Percentiles rank a stretch among this genome's conserved stretches.
These are phyloP conservation scores for Coranthus polyacanthus DNA, from an alignment of 2,797 vertebrate genomes.

Conservation along the genomic window DNA sequence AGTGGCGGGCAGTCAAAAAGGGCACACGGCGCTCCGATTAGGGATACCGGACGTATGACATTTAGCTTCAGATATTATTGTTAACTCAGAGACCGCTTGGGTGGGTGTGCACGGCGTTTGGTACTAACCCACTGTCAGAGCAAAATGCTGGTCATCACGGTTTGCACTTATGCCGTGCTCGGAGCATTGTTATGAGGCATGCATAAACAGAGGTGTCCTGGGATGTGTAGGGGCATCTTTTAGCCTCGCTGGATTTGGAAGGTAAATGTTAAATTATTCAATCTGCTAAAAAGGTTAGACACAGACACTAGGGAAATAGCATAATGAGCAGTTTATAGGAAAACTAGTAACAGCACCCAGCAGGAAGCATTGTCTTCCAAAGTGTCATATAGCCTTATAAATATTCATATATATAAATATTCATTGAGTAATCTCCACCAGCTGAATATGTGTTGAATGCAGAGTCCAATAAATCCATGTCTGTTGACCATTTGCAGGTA, in stretches of 20 bases:
- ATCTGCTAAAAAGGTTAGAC: conserved; percentile 77
- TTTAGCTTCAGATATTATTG: conserved; percentile 54
- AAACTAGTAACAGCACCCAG: conserved; percentile 74
- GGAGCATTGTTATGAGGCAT: conserved; percentile 42
- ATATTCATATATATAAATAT: conserved; percentile 83
- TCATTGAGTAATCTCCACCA: conserved; percentile 74
- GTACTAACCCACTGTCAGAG: conserved; percentile 35
- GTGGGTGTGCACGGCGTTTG: conserved; percentile 34
- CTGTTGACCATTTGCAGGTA: conserved; percentile 77
- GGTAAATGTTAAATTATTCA: conserved; percentile 81
- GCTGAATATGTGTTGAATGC: conserved; percentile 69
- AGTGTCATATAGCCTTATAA: conserved; percentile 83
- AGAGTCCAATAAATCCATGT: conserved; percentile 73
- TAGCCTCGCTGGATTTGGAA: conserved; percentile 68
- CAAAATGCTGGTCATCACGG: conserved; percentile 46
- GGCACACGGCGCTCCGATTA: conserved; percentile 47
- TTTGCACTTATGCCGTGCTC: conserved; percentile 34
- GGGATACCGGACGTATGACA: conserved; percentile 47
- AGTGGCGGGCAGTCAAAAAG: conserved; percentile 48
- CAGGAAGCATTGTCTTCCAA: conserved; percentile 80
- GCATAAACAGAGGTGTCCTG: conserved; percentile 46
- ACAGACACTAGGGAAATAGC: conserved; percentile 63
- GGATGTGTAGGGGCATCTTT: conserved; percentile 61
- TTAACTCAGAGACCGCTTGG: conserved; percentile 44
- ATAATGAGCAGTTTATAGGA: conserved; percentile 76